A percentile compares a stretch with the other conserved stretches of the same genome.
Conservation (phyloP, 2,113 vertebrate species). For the Neolamprologus variostigma region DNA sequence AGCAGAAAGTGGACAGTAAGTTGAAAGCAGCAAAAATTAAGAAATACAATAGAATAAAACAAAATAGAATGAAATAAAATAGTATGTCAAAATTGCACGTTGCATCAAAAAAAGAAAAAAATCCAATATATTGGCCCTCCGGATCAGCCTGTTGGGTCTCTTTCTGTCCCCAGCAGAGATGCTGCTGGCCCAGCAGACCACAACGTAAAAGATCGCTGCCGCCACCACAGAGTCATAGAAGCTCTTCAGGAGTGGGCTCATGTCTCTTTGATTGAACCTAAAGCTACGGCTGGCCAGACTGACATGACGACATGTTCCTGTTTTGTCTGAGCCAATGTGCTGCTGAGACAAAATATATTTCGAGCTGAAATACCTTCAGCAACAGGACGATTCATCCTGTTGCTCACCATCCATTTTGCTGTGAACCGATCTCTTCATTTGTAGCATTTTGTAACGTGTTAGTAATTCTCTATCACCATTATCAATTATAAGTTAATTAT, state of each 20-base stretch:
- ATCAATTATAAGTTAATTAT: not conserved
- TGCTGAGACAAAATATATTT: not conserved
- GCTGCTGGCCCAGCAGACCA: not conserved
- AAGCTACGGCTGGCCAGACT: not conserved
- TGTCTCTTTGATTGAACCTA: not conserved
- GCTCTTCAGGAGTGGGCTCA: not conserved
- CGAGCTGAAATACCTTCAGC: not conserved
- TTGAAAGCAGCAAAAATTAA: not conserved
- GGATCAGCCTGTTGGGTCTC: not conserved
- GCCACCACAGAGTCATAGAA: not conserved
- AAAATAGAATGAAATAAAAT: not conserved
- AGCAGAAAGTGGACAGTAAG: not conserved
- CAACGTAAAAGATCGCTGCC: not conserved
- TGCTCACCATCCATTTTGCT: not conserved
- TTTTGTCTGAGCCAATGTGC: not conserved
- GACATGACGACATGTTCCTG: not conserved
- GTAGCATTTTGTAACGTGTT: not conserved
- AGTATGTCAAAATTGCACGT: not conserved
- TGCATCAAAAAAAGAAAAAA: not conserved
- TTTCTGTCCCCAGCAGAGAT: not conserved
- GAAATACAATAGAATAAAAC: not conserved
- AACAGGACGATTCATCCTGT: not conserved
- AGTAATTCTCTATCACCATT: not conserved
- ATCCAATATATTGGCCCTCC: not conserved
- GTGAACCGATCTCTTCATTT: not conserved